Evolutionary conservation across 2,797 vertebrate species (phyloP).

Genomic region (Alosa sapidissima): DNA sequence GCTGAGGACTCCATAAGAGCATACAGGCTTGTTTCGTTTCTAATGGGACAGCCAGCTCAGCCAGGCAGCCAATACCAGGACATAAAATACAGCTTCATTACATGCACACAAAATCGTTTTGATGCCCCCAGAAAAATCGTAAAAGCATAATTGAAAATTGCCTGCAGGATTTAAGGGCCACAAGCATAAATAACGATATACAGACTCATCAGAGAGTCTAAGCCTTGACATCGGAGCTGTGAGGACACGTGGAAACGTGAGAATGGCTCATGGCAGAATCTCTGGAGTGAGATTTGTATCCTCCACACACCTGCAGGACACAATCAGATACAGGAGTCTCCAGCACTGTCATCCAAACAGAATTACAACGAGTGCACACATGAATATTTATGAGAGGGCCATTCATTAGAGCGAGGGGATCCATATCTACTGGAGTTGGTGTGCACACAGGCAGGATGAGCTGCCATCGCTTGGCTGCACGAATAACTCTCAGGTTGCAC

Average conservation of each 20-base stretch:
- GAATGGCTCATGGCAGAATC: background rate
- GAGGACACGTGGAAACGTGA: background rate
- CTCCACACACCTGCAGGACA: background rate
- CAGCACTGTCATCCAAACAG: background rate
- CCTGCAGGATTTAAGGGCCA: background rate
- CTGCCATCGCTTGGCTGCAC: background rate
- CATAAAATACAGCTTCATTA: background rate
- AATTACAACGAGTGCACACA: background rate
- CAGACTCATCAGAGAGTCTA: background rate
- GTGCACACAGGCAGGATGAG: background rate
- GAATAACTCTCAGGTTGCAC: background rate
- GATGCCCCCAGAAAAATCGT: background rate
- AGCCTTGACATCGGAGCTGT: background rate
- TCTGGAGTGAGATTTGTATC: background rate
- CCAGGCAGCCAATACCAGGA: background rate
- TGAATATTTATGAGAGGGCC: background rate
- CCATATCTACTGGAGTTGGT: background rate
- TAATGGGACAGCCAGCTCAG: background rate
- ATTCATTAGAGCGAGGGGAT: background rate
- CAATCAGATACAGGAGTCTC: background rate
- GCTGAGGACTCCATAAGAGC: constrained; percentile 8
- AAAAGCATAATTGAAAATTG: constrained; percentile 6
- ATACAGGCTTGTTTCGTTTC: background rate
- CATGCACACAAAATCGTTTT: background rate
- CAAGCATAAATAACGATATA: background rate